phyloP scores from a whole-genome alignment of 2,797 vertebrate species.

The Melanotaenia boesemani region DNA sequence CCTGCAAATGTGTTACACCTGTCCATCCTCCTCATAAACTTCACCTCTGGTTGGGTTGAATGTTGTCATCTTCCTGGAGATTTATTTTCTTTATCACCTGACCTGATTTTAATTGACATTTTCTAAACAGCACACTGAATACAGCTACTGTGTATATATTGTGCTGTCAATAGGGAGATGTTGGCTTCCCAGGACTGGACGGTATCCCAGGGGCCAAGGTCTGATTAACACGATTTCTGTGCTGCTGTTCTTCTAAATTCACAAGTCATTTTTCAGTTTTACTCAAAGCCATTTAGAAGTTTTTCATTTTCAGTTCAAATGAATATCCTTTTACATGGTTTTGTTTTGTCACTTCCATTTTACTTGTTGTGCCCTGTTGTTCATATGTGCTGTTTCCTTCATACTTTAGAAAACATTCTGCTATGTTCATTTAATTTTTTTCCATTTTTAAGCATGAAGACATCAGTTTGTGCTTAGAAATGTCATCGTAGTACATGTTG shows the following conservation, averaged over 20 bases:
- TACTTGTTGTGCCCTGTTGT: constrained; percentile 11
- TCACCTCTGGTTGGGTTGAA: constrained; percentile 26
- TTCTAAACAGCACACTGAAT: constrained; percentile 50
- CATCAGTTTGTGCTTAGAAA: constrained; percentile 9
- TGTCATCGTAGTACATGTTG: background rate
- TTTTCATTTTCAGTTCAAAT: constrained; percentile 14
- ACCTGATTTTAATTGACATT: constrained; percentile 39
- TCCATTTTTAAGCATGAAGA: background rate
- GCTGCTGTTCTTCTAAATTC: constrained; percentile 41
- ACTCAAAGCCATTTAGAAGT: background rate
- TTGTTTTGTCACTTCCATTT: background rate
- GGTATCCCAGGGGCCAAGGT: constrained; percentile 92
- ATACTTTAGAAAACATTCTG: background rate
- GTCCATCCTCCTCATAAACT: constrained; percentile 4
- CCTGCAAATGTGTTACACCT: constrained; percentile 45
- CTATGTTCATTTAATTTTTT: background rate
- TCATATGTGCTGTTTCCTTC: background rate
- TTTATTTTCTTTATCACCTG: constrained; percentile 28
- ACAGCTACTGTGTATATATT: constrained; percentile 71
- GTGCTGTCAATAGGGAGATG: constrained; percentile 88
- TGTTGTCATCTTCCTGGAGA: constrained; percentile 30
- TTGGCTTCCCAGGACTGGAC: constrained; percentile 89
- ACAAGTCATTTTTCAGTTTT: constrained; percentile 18
- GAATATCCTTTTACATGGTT: background rate
- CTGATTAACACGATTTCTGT: constrained; percentile 69